Percentiles rank a stretch among this genome's conserved stretches.
Conservation (phyloP, 2,113 vertebrate species). For the human region DNA sequence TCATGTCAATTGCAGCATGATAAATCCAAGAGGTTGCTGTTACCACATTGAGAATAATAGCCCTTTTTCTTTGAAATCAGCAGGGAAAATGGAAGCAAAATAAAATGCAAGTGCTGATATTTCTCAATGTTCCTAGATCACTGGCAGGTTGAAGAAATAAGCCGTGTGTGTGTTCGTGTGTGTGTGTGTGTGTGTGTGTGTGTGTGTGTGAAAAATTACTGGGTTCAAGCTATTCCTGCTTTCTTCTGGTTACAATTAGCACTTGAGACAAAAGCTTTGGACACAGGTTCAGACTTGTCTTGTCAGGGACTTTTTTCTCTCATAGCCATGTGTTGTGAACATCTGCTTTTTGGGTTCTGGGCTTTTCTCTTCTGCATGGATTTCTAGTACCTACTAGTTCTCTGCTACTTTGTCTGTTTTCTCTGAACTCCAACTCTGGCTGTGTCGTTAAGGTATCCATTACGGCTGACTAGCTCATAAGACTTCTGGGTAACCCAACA, state of each 20-base stretch:
- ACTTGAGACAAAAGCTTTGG: neutral
- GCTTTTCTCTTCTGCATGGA: neutral
- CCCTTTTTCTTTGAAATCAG: slow-evolving; percentile 3
- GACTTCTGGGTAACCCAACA: neutral
- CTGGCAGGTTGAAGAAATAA: too few relatives aligned
- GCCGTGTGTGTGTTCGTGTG: fast-evolving
- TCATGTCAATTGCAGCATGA: slow-evolving; percentile 44
- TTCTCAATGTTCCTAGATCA: neutral
- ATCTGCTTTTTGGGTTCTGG: neutral
- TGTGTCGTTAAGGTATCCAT: neutral
- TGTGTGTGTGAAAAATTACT: neutral
- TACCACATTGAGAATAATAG: neutral
- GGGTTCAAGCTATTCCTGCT: neutral
- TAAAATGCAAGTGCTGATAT: neutral
- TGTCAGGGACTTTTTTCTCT: neutral
- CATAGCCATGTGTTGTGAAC: neutral
- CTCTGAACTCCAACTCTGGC: neutral
- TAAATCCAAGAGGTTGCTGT: slow-evolving; percentile 46
- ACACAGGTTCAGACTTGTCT: neutral
- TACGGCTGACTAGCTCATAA: neutral
- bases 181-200: neutral
- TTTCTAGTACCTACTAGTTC: neutral
- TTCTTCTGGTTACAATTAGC: neutral
- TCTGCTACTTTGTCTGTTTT: neutral
- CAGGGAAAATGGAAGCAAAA: neutral